Evolutionary conservation across 2,888 invertebrate species (phyloP).

Genomic region (Pandemis cinnamomeana): DNA sequence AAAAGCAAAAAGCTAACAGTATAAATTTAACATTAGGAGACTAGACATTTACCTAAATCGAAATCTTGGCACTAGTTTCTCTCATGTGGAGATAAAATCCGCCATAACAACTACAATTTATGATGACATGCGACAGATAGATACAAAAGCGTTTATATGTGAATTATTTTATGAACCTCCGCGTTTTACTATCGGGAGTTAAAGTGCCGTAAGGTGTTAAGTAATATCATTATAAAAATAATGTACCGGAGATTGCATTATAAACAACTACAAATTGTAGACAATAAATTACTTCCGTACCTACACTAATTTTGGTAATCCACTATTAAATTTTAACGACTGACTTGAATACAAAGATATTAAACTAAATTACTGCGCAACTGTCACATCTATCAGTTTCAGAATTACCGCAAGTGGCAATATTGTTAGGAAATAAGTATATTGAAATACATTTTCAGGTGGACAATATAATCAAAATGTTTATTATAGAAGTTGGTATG

Average conservation of each 20-base stretch:
- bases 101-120: conserved; percentile 20
- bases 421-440: background rate
- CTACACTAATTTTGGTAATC: background rate
- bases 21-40: conserved; percentile 2
- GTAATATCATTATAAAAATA: background rate
- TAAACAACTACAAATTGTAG: background rate
- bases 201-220: background rate
- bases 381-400: background rate
- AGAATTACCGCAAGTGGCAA: background rate
- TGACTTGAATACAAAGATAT: background rate
- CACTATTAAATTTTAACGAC: conserved; percentile 1
- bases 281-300: background rate
- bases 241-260: background rate
- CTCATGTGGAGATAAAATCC: background rate
- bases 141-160: conserved; percentile 14
- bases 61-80: conserved; percentile 4
- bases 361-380: background rate
- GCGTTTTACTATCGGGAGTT: conserved; percentile 7
- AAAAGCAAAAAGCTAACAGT: conserved; percentile 3
- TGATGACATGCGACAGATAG: conserved; percentile 1
- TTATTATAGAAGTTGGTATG: background rate
- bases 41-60: background rate
- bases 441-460: background rate
- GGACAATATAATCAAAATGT: background rate
- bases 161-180: conserved; percentile 8